A percentile compares a stretch with the other conserved stretches of the same genome.
Evolutionary conservation across 2,797 vertebrate genomes (phyloP).

Genomic region (Sebastes dallii): DNA sequence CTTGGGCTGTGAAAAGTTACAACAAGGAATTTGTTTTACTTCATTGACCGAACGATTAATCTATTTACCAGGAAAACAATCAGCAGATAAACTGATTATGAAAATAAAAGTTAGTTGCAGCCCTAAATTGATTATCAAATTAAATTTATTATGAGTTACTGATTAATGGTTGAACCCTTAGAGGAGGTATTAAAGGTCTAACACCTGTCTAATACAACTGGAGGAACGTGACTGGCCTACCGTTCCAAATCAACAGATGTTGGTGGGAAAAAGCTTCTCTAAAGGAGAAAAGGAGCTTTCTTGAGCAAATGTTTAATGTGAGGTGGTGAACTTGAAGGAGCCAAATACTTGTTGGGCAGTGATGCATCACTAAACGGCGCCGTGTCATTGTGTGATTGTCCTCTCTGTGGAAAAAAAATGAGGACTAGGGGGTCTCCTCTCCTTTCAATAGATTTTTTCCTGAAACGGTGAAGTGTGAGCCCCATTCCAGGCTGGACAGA

Average conservation of each 20-base stretch:
- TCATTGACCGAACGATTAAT: background rate
- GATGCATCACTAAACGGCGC: slow-evolving; percentile 73
- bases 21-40: background rate
- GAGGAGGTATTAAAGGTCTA: background rate
- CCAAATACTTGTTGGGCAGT: slow-evolving; percentile 70
- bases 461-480: slow-evolving; percentile 58
- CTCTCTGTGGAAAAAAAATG: slow-evolving; percentile 44
- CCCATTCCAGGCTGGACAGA: slow-evolving; percentile 63
- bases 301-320: slow-evolving; percentile 73
- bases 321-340: slow-evolving; percentile 74
- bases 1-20: background rate
- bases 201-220: slow-evolving; percentile 13
- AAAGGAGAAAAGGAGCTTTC: slow-evolving; percentile 35
- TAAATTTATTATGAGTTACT: background rate
- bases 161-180: background rate
- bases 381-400: slow-evolving; percentile 72
- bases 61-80: background rate
- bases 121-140: background rate
- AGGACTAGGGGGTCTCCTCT: slow-evolving; percentile 50
- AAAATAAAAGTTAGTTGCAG: background rate
- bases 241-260: slow-evolving; percentile 39
- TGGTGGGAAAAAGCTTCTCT: slow-evolving; percentile 22
- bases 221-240: slow-evolving; percentile 12
- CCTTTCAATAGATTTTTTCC: slow-evolving; percentile 55
- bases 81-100: background rate